Base-by-base conservation (phyloP, 2,113 vertebrate genomes). In the Catagonus wagneri region DNA sequence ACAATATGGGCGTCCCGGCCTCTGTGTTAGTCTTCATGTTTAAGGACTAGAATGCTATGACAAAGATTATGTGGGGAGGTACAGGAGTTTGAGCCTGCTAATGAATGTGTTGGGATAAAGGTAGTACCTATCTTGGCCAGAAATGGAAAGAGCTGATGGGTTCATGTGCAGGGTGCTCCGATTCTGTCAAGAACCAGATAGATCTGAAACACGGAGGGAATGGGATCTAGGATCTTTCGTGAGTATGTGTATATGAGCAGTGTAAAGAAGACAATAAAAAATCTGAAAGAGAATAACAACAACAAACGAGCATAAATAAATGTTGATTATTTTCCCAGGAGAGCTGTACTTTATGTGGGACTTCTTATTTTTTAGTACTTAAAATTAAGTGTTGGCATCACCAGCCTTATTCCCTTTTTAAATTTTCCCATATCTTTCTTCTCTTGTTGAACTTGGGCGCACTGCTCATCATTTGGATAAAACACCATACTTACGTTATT, bases 1-100 rank as follows among this genome's bases (percentile, higher is more conserved):
- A 15, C 2, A 89, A 1, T 44, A 14, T 1, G 7, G 17, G 19
- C 8, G 5, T 7, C 7, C 5, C 58, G 25, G 13, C 22, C 11
- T 29, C 60, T 75, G 15, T 19, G 11, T 78, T 16, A 7, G 14
- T 3, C 22, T 68, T 83, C 23, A 8, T 16, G 13, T 58, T 52
- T 63, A 60, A 87, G 56, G 6, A 13, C 71, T 88, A 3, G 20
- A n/a, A 68, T 50, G 56, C 34, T 85, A 80, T 80, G 29, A 29
- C 13, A 76, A 58, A 65, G 7, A 22, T 25, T 56, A 5, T 11
- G 7, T 63, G n/a, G 7, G 10, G 19, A 91, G 76, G 17, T 16
- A 4, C 16, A 27, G n/a, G 25, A 72, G 7, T 79, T 52, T 39
- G 22, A 44, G 8, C 14, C 20, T 58, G 15, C 7, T 12, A 50